Evolutionary conservation across 2,888 invertebrate genomes (phyloP).

Genomic region (Apoda limacodes): DNA sequence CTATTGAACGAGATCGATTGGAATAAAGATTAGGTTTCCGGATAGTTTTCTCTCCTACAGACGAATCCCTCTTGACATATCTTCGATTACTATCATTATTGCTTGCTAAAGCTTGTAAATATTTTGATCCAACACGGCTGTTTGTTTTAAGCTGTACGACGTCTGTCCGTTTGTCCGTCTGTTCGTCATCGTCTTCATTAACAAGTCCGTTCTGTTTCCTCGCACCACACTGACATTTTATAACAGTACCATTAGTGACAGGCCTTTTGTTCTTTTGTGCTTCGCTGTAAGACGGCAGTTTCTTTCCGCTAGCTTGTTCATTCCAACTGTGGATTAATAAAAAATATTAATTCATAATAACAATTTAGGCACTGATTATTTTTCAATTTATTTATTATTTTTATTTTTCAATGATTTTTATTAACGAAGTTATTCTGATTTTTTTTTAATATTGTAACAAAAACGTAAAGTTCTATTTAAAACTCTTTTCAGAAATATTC

Average conservation of each 20-base stretch:
- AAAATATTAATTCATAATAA: no score
- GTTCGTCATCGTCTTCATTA: conserved; percentile 30
- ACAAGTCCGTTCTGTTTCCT: background rate
- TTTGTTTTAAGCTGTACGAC: conserved; percentile 47
- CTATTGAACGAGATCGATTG: conserved; percentile 58
- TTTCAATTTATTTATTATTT: no score
- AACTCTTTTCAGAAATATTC: no score
- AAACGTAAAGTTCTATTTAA: no score
- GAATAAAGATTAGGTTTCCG: conserved; percentile 39
- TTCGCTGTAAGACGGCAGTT: conserved; percentile 65
- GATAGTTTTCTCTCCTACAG: conserved; percentile 45
- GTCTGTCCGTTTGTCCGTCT: conserved; percentile 35
- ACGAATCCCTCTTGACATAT: conserved; percentile 51
- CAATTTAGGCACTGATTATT: no score
- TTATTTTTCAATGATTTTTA: no score
- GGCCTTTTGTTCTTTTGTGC: conserved; percentile 66
- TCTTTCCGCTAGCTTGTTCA: conserved; percentile 64
- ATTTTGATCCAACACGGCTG: conserved; percentile 60
- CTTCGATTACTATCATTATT: conserved; percentile 33
- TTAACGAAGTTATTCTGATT: conserved; percentile 1
- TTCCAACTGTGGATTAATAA: conserved; percentile 53
- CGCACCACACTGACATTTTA: conserved; percentile 58
- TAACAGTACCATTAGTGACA: conserved; percentile 52
- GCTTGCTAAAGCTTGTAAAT: conserved; percentile 56
- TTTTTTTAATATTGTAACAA: no score